phyloP scores from a whole-genome alignment of 1,140 invertebrate genomes.

The Nasonia longicornis region DNA sequence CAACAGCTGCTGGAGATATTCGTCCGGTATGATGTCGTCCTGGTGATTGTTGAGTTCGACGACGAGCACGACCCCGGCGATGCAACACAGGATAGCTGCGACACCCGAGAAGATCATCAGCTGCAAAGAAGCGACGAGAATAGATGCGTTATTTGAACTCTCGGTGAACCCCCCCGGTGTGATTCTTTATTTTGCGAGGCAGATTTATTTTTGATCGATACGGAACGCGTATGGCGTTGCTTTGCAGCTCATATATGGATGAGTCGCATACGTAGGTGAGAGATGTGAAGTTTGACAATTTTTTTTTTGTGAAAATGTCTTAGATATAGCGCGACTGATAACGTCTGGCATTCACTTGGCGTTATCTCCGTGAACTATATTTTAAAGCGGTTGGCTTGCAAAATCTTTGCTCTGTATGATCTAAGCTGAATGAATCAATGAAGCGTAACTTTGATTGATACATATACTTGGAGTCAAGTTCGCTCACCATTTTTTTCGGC shows the following conservation, averaged over 20 bases:
- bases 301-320: no score
- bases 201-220: background rate
- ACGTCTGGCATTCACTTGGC: no score
- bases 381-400: no score
- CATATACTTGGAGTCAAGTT: background rate
- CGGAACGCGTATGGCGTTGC: no score
- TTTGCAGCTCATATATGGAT: no score
- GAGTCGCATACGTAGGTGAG: no score
- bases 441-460: background rate
- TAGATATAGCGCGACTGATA: no score
- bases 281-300: no score
- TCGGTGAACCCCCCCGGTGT: background rate
- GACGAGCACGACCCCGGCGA: slow-evolving; percentile 58
- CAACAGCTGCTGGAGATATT: slow-evolving; percentile 59
- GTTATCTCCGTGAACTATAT: no score
- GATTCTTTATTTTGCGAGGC: no score
- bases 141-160: background rate
- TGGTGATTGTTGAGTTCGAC: slow-evolving; percentile 58
- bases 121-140: slow-evolving; percentile 52
- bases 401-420: no score
- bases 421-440: background rate
- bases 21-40: slow-evolving; percentile 56
- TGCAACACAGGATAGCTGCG: slow-evolving; percentile 58
- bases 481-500: slow-evolving; percentile 57
- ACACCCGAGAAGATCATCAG: slow-evolving; percentile 57